These are phyloP conservation scores for Akabosia matsudoensis DNA, from an alignment of 1,140 invertebrate genomes.

Conservation along the genomic window DNA sequence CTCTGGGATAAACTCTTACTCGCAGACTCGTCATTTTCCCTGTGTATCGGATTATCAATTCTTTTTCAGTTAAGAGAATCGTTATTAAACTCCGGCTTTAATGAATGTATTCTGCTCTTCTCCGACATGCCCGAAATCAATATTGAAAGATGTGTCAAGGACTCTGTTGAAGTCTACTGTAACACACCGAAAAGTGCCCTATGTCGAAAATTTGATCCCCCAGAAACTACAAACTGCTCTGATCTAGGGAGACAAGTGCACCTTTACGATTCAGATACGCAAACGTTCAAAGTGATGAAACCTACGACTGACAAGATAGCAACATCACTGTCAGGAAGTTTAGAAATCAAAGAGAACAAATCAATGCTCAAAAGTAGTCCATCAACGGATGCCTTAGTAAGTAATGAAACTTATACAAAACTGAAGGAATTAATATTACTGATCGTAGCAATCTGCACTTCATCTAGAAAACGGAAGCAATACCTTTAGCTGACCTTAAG, in stretches of 20 bases:
- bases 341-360: not conserved
- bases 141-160: constrained; percentile 86
- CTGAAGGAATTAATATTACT: no score
- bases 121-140: constrained; percentile 97
- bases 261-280: constrained; percentile 19
- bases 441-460: not conserved
- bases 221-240: constrained; percentile 20
- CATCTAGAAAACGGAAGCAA: constrained; percentile 67
- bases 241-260: constrained; percentile 4
- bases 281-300: not conserved
- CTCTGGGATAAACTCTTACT: constrained; percentile 95
- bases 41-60: constrained; percentile 92
- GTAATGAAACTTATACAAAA: constrained; percentile 4
- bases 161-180: constrained; percentile 81
- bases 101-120: constrained; percentile 95
- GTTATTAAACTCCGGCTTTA: constrained; percentile 84
- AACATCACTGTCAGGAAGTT: not conserved
- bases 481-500: constrained; percentile 65
- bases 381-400: constrained; percentile 32
- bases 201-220: constrained; percentile 69
- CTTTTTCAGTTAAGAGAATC: constrained; percentile 81
- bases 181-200: constrained; percentile 84
- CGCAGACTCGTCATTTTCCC: constrained; percentile 87
- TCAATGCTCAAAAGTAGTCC: constrained; percentile 22
- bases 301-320: not conserved